Evolutionary conservation across 2,797 vertebrate species (phyloP).

Genomic region (Chelidonichthys spinosus): DNA sequence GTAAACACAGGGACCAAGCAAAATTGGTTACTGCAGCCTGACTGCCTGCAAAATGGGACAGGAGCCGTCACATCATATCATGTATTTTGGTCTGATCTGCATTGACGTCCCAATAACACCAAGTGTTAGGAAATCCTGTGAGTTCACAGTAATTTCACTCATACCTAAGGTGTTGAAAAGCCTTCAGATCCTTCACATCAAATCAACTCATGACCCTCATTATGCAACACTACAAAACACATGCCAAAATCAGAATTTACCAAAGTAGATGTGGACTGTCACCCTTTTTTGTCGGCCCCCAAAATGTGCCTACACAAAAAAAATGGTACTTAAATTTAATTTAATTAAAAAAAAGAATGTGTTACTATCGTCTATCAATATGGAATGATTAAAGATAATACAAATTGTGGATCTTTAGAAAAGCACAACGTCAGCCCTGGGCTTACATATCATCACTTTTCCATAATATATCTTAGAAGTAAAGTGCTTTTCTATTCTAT

Average conservation of each 20-base stretch:
- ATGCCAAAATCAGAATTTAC: too few species aligned
- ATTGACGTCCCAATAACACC: background rate
- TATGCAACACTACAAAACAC: background rate
- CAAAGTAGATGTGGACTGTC: too few species aligned
- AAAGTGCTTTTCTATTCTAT: background rate
- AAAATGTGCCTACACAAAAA: too few species aligned
- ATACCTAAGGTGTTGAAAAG: background rate
- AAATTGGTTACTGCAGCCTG: too few species aligned
- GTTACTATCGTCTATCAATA: too few species aligned
- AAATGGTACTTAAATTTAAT: background rate
- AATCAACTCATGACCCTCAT: background rate
- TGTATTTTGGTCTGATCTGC: background rate
- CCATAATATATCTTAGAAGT: background rate
- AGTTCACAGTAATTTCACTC: background rate
- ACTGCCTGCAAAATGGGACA: too few species aligned
- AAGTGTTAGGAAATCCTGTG: background rate
- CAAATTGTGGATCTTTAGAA: too few species aligned
- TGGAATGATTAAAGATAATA: too few species aligned
- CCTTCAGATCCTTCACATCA: background rate
- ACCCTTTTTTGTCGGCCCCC: too few species aligned
- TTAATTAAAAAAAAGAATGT: too few species aligned
- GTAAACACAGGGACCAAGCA: too few species aligned
- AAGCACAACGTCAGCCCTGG: too few species aligned
- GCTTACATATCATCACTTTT: background rate
- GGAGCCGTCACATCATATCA: background rate